Conservation (phyloP, 1,140 invertebrate species). For the Meloidogyne chitwoodi region DNA sequence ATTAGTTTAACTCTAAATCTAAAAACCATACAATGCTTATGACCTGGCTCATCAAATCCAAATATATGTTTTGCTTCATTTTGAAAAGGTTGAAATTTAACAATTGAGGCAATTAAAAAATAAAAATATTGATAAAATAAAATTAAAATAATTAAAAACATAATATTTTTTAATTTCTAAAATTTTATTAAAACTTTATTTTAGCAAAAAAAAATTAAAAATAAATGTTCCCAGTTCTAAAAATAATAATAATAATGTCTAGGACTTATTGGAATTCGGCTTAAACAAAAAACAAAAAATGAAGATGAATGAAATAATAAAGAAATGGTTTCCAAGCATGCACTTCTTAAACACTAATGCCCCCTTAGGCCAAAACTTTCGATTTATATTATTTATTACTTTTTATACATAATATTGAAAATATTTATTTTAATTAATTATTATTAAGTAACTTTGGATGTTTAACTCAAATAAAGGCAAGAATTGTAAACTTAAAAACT, state of each 20-base stretch:
- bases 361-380: neutral
- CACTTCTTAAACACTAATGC: neutral
- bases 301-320: neutral
- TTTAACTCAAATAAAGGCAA: too few relatives aligned
- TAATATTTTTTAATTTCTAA: neutral
- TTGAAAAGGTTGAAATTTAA: constrained; percentile 25
- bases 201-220: neutral
- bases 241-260: neutral
- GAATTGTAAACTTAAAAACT: too few relatives aligned
- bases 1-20: constrained; percentile 1
- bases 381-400: neutral
- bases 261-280: neutral
- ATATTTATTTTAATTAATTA: too few relatives aligned
- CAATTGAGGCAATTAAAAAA: constrained; percentile 10
- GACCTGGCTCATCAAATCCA: constrained; percentile 12
- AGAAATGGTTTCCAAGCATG: neutral
- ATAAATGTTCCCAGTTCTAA: neutral
- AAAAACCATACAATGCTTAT: constrained; percentile 13
- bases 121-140: neutral
- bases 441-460: too few relatives aligned
- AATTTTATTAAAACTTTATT: neutral
- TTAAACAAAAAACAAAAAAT: neutral
- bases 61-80: constrained; percentile 13
- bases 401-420: too few relatives aligned
- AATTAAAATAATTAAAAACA: neutral